Base-by-base conservation (phyloP, 2,797 vertebrate species). In the Lepus oiostolus region DNA sequence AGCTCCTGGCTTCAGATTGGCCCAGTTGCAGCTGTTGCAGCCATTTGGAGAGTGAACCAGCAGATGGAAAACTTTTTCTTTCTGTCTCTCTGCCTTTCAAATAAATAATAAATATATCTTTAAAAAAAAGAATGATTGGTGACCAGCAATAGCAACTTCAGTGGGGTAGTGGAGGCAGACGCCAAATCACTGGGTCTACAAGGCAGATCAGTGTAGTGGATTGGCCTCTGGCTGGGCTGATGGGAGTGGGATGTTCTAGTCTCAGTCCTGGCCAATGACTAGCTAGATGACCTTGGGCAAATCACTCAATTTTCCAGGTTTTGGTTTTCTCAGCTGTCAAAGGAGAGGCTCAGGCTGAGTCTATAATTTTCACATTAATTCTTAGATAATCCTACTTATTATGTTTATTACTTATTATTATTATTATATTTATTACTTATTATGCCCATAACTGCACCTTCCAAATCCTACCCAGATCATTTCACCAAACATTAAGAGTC, bases 401-500 rank as follows among this genome's bases (percentile, higher is more conserved):
- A 76, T 62, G 38, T 38, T 35, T 35, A 35, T 35, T 35, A 35
- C 35, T 35, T 35, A 35, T 35, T 35, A 35, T 35, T 35, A 35
- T 35, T 35, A 35, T 35, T 35, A 35, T 35, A 35, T 35, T 35
- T 35, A 35, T 35, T 35, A 35, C 35, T 35, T 76, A 26, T 60
- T 67, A 82, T 88, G 24, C 47, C 87, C 87, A 12, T 77, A 77
- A 84, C 38, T 84, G 35, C 62, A 90, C 35, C 76, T 32, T 92
- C 90, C 62, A 94, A 87, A 91, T 80, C 47, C 35, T 83, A 65
- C 24, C 74, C 21, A 62, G 67, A 22, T 85, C 71, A 70, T 77
- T 72, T 95, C 72, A 71, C 24, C 47, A 85, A 79, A 67, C 67
- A 91, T 30, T n/a, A 22, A 54, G 30, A 65, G 38, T 47, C 28